Conservation (phyloP, 2,113 vertebrate species). For the Osmerus eperlanus region DNA sequence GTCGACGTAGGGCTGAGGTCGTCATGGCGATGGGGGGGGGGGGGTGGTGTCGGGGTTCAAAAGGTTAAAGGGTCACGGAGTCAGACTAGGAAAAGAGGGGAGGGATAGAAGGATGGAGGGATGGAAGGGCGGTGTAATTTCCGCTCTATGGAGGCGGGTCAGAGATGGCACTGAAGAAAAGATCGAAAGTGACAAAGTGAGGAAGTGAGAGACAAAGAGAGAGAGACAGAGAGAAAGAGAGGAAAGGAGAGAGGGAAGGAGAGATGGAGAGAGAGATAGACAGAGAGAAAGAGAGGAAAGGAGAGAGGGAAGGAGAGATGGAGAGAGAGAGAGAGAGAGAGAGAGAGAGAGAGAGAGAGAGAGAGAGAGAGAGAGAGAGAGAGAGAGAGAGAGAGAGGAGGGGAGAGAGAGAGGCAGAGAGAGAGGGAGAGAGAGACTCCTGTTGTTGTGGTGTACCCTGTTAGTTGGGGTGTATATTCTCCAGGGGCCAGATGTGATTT, state of each 20-base stretch:
- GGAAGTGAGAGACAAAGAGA: not conserved
- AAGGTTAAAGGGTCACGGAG: not conserved
- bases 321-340: not conserved
- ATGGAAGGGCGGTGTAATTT: not conserved
- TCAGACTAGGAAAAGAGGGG: slow-evolving; percentile 26
- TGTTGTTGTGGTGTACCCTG: not conserved
- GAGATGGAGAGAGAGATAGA: not conserved
- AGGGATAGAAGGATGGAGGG: slow-evolving; percentile 14
- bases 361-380: not conserved
- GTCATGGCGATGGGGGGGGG: slow-evolving; percentile 76
- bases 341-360: not conserved
- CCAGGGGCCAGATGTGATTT: not conserved
- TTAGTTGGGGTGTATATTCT: not conserved
- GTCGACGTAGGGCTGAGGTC: slow-evolving; percentile 90
- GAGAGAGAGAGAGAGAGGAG: no score
- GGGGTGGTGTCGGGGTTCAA: not conserved
- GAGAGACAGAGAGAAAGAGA: not conserved
- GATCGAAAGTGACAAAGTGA: no score
- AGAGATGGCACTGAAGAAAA: slow-evolving; percentile 39
- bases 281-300: not conserved
- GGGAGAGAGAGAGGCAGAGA: no score
- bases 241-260: not conserved
- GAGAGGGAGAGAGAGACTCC: no score
- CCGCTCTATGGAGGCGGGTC: slow-evolving; percentile 44
- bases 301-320: not conserved